Conservation (phyloP, 2,888 invertebrate genomes). For the Meta bourneti region DNA sequence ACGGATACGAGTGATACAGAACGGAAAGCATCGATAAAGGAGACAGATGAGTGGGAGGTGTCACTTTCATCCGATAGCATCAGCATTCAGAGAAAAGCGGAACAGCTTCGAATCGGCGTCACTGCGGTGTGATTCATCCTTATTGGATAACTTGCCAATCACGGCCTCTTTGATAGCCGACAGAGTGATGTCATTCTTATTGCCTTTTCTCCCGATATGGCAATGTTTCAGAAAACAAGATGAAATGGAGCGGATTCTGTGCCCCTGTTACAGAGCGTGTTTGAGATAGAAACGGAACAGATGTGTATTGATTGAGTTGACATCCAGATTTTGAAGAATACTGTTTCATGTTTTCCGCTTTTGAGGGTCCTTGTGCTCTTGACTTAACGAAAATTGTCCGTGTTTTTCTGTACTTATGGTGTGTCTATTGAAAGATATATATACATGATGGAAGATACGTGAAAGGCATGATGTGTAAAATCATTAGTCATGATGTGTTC, state of each 20-base stretch:
- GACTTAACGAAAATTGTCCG: too few species aligned
- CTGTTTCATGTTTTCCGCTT: not conserved
- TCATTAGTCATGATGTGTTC: too few species aligned
- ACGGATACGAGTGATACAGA: too few species aligned
- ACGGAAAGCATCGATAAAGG: slow-evolving; percentile 30
- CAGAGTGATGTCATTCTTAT: not conserved
- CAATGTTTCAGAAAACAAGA: not conserved
- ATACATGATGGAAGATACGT: too few species aligned
- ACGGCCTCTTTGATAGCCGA: slow-evolving; percentile 26
- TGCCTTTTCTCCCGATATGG: slow-evolving; percentile 22
- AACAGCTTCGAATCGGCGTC: slow-evolving; percentile 56
- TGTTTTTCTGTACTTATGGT: too few species aligned
- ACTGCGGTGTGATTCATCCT: slow-evolving; percentile 55
- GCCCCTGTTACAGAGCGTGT: not conserved
- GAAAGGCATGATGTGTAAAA: too few species aligned
- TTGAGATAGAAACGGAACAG: slow-evolving; percentile 3
- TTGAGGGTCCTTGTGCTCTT: not conserved
- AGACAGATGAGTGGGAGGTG: slow-evolving; percentile 52
- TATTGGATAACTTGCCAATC: slow-evolving; percentile 72
- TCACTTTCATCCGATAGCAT: slow-evolving; percentile 36
- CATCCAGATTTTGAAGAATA: not conserved
- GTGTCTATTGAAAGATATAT: too few species aligned
- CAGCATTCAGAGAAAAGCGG: slow-evolving; percentile 34
- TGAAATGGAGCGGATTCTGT: not conserved
- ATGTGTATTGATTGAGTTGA: slow-evolving; percentile 45